Base-by-base conservation (phyloP, 2,888 invertebrate species). In the Lobophora halterata region DNA sequence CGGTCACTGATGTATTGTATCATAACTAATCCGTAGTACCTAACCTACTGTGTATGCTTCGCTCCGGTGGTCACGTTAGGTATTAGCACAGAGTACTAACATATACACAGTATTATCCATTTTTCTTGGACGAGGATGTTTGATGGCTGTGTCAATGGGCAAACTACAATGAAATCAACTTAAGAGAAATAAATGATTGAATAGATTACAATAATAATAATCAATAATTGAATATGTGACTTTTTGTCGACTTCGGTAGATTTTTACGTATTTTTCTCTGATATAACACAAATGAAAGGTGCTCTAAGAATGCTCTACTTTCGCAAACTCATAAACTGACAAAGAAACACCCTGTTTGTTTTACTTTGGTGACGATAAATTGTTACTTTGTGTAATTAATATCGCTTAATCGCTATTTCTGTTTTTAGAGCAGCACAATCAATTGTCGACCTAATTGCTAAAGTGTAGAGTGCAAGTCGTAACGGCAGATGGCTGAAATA, bases 321-420 rank as follows among this genome's bases (percentile, higher is more conserved):
- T 12, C 5, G n/a, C 14, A 5, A 7, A 5, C 17, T 2, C n/a
- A 31, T 18, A 17, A 36, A 29, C 20, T 32, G 33, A 31, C 38
- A 34, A 35, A 45, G 8, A 19, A 35, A 36, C 29, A 27, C 10
- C 14, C 32, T 29, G 36, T 36, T 40, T 30, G 30, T 40, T 29
- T 30, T 40, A 30, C 36, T 37, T 31, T 25, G 28, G 21, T 16
- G 35, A 21, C 25, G n/a, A 20, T 45, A 33, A 32, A 40, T 40
- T 37, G 30, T 32, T 40, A 37, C 36, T 37, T 46, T 7, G 21
- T 14, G 28, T 33, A 33, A 46, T 41, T 46, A 37, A 40, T 46
- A 25, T 23, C 19, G 8, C 34, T 31, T 32, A 30, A 27, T 18
- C n/a, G 28, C 33, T 19, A 21, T 26, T 33, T 25, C 19, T 37